Evolutionary conservation across 2,888 invertebrate genomes (phyloP).

Genomic region (Drosophila longiperda): DNA sequence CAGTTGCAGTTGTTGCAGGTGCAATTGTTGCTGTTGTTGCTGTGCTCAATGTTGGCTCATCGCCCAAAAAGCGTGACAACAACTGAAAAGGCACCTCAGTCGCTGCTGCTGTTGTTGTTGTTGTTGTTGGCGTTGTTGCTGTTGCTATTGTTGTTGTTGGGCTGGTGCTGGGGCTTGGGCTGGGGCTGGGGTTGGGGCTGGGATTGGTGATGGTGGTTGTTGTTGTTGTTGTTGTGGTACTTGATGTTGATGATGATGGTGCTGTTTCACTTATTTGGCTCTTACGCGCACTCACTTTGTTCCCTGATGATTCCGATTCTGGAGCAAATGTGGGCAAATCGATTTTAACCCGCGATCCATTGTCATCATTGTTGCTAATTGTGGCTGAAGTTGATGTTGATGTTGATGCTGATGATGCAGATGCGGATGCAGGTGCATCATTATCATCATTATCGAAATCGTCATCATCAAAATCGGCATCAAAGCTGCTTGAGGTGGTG

Average conservation of each 20-base stretch:
- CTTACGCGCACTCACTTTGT: slow-evolving; percentile 77
- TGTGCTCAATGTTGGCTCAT: slow-evolving; percentile 39
- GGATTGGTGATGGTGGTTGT: slow-evolving; percentile 33
- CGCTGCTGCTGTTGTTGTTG: slow-evolving; percentile 20
- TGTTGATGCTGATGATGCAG: slow-evolving; percentile 11
- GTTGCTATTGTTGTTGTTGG: slow-evolving; percentile 25
- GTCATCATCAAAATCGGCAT: slow-evolving; percentile 84
- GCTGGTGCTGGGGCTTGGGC: slow-evolving; percentile 39
- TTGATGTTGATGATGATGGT: slow-evolving; percentile 42
- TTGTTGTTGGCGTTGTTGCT: slow-evolving; percentile 27
- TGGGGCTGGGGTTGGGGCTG: slow-evolving; percentile 43
- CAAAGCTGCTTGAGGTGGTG: slow-evolving; percentile 84
- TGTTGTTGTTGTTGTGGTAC: slow-evolving; percentile 36
- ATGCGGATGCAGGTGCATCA: neutral
- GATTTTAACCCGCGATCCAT: slow-evolving; percentile 86
- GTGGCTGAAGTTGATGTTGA: slow-evolving; percentile 3
- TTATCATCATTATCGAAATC: slow-evolving; percentile 49
- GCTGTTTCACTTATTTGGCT: slow-evolving; percentile 48
- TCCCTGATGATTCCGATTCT: slow-evolving; percentile 81
- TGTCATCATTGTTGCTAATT: slow-evolving; percentile 16
- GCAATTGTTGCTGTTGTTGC: slow-evolving; percentile 15
- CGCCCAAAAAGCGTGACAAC: slow-evolving; percentile 48
- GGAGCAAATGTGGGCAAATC: slow-evolving; percentile 89
- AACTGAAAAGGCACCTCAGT: slow-evolving; percentile 19
- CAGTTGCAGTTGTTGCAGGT: slow-evolving; percentile 24